Evolutionary conservation across 2,888 invertebrate genomes (phyloP).

Genomic region (Aproaerema taeniolella): DNA sequence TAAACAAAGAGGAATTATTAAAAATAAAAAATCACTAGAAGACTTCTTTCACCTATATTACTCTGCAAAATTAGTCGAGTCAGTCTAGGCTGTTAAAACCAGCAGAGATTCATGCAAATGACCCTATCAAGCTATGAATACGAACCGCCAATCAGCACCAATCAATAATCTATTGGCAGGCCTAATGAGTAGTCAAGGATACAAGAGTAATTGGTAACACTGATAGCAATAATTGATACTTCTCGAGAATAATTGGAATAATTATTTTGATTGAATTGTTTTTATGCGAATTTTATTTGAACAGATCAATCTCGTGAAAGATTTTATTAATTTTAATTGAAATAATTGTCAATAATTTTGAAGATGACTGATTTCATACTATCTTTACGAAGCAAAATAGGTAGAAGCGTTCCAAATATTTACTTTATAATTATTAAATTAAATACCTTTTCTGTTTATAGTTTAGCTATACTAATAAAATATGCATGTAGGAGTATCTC

Average conservation of each 20-base stretch:
- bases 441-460: too few relatives aligned
- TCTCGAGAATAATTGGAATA: conserved; percentile 59
- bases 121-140: conserved; percentile 46
- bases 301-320: too few relatives aligned
- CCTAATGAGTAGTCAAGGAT: conserved; percentile 73
- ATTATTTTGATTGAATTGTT: conserved; percentile 34
- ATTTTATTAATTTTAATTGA: too few relatives aligned
- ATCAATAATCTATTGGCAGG: conserved; percentile 75
- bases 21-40: background rate
- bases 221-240: conserved; percentile 52
- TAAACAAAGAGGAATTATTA: too few relatives aligned
- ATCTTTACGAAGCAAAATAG: too few relatives aligned
- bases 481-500: too few relatives aligned
- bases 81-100: conserved; percentile 58
- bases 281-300: too few relatives aligned
- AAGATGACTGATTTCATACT: too few relatives aligned
- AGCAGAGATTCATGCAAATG: conserved; percentile 69
- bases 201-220: conserved; percentile 51
- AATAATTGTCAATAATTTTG: too few relatives aligned
- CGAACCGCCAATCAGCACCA: conserved; percentile 69
- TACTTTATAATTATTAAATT: too few relatives aligned
- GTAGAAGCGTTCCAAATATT: too few relatives aligned
- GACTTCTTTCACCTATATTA: conserved; percentile 20
- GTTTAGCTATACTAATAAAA: too few relatives aligned
- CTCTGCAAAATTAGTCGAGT: conserved; percentile 55